Percentiles rank a stretch among this genome's conserved stretches.
These are phyloP conservation scores for Catostylus mosaicus DNA, from an alignment of 30 jellyfish, hydroid and myxozoan genomes.

Conservation along the genomic window DNA sequence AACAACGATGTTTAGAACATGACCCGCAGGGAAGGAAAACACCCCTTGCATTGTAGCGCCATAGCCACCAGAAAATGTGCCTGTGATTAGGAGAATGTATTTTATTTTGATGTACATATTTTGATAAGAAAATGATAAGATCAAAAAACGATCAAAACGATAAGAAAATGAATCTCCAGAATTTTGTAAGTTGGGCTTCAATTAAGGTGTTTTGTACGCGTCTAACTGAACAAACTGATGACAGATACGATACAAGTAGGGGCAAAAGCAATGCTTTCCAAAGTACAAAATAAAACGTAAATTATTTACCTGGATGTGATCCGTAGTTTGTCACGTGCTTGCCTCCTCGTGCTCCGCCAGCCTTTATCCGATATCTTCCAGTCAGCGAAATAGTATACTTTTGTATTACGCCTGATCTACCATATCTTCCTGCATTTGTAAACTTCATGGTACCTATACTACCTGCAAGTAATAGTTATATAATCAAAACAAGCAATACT, in stretches of 20 bases:
- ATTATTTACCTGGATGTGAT: constrained; percentile 20
- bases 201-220: too few species aligned
- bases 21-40: constrained; percentile 31
- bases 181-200: too few species aligned
- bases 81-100: background rate
- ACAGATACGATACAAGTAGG: too few species aligned
- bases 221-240: too few species aligned
- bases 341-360: constrained; percentile 65
- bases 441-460: too few species aligned
- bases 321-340: constrained; percentile 53
- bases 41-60: constrained; percentile 57
- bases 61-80: constrained; percentile 58
- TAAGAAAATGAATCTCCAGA: background rate
- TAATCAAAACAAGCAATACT: too few species aligned
- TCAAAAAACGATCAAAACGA: background rate
- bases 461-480: too few species aligned
- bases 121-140: too few species aligned
- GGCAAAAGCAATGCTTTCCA: too few species aligned
- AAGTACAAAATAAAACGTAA: too few species aligned
- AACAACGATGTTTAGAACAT: constrained; percentile 43
- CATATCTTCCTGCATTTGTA: constrained; percentile 15
- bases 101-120: too few species aligned
- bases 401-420: constrained; percentile 25
- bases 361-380: constrained; percentile 35
- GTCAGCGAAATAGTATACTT: constrained; percentile 9